Percentiles rank a stretch among this genome's conserved stretches.
Conservation (phyloP, 2,888 invertebrate genomes). For the Odontothrips loti region DNA sequence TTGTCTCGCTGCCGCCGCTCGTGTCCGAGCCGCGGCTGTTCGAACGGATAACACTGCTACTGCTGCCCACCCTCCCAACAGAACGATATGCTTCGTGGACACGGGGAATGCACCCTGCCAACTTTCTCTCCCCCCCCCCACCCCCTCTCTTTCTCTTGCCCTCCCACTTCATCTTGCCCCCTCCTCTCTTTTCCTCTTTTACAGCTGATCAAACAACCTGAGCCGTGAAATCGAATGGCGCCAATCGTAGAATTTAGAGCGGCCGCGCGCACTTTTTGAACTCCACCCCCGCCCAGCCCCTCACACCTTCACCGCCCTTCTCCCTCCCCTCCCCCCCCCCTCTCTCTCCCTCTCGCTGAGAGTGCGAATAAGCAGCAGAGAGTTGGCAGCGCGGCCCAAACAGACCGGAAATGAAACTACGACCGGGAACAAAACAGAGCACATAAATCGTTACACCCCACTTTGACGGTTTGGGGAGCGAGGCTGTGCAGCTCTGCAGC, state of each 20-base stretch:
- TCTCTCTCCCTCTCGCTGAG: background rate
- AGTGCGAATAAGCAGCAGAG: background rate
- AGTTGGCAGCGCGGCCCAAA: background rate
- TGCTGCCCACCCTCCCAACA: too few relatives aligned
- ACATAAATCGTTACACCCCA: constrained; percentile 1
- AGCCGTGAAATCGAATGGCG: constrained; percentile 23
- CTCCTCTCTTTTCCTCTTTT: background rate
- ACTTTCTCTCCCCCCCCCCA: too few relatives aligned
- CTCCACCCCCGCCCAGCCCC: background rate
- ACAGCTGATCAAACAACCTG: constrained; percentile 14
- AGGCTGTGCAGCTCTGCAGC: background rate
- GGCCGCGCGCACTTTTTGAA: background rate
- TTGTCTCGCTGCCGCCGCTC: too few relatives aligned
- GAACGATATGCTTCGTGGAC: too few relatives aligned
- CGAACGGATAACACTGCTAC: too few relatives aligned
- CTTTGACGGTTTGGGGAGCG: too few relatives aligned
- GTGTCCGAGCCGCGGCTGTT: too few relatives aligned
- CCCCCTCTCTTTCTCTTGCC: too few relatives aligned
- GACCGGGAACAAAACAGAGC: constrained; percentile 1
- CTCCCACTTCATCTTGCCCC: too few relatives aligned
- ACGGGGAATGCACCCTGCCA: too few relatives aligned
- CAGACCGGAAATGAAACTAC: constrained; percentile 26
- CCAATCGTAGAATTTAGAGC: background rate
- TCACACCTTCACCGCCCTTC: background rate
- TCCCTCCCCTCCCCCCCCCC: background rate